A percentile compares a stretch with the other conserved stretches of the same genome.
phyloP scores from a whole-genome alignment of 2,888 invertebrate genomes.

The Thymelicus acteon region DNA sequence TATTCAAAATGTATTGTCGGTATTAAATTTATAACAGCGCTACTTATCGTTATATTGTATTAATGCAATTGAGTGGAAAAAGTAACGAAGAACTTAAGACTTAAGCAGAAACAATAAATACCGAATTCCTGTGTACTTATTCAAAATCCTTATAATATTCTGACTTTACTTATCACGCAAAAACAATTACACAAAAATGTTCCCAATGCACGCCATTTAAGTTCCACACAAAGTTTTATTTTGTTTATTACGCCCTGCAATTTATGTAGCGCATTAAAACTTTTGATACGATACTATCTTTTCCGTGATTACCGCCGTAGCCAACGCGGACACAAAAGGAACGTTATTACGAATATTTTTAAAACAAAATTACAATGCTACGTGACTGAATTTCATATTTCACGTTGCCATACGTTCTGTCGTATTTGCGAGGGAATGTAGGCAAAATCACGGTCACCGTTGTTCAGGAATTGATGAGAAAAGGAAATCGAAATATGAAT shows the following conservation, averaged over 20 bases:
- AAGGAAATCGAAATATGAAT: conserved; percentile 38
- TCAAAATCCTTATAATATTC: background rate
- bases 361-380: conserved; percentile 14
- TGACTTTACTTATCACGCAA: conserved; percentile 1
- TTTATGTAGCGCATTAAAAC: conserved; percentile 23
- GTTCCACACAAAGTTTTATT: conserved; percentile 29
- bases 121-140: background rate
- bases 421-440: conserved; percentile 16
- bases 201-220: conserved; percentile 22
- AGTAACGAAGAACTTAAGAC: no score
- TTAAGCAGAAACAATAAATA: background rate
- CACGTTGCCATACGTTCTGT: conserved; percentile 9
- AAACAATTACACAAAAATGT: conserved; percentile 12
- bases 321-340: conserved; percentile 12
- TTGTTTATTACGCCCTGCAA: conserved; percentile 42
- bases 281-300: conserved; percentile 25
- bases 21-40: no score
- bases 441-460: conserved; percentile 30
- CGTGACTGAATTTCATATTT: conserved; percentile 21
- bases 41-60: no score
- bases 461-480: conserved; percentile 37
- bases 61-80: no score
- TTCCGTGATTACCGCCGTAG: conserved; percentile 14
- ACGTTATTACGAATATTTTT: conserved; percentile 24
- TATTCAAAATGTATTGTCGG: no score